Evolutionary conservation across 2,113 vertebrate genomes (phyloP).

Genomic region (Clarias macrocephalus): DNA sequence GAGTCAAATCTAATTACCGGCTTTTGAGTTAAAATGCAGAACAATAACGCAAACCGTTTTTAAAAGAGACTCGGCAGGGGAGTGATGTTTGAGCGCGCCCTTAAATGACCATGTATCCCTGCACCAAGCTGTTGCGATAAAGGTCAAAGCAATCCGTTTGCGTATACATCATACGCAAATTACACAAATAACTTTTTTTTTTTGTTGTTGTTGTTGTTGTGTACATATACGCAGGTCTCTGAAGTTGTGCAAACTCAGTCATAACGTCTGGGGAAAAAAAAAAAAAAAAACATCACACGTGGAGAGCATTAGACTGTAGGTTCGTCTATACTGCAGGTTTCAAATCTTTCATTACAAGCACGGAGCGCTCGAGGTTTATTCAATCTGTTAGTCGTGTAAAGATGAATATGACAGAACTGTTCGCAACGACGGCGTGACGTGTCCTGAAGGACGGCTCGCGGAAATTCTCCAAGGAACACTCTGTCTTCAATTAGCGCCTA

Average conservation of each 20-base stretch:
- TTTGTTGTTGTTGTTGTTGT: background rate
- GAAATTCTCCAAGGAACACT: constrained; percentile 2
- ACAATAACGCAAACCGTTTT: background rate
- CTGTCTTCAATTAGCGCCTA: constrained; percentile 35
- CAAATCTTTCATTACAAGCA: background rate
- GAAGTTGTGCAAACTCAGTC: background rate
- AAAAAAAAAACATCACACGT: background rate
- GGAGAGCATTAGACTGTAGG: background rate
- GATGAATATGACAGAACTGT: background rate
- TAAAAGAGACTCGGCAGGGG: background rate
- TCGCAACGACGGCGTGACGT: background rate
- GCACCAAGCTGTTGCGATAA: background rate
- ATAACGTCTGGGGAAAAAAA: background rate
- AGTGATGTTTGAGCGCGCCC: background rate
- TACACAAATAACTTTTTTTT: background rate
- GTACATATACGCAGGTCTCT: background rate
- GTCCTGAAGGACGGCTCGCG: constrained; percentile 14
- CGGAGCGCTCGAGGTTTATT: background rate
- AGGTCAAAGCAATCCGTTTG: background rate
- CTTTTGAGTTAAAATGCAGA: background rate
- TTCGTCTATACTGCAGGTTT: too few species aligned
- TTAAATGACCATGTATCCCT: background rate
- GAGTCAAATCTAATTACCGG: background rate
- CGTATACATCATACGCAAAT: background rate
- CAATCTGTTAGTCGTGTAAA: background rate